A percentile compares a stretch with the other conserved stretches of the same genome.
These are phyloP conservation scores for Agonum fuliginosum DNA, from an alignment of 2,888 invertebrate species.

Conservation along the genomic window DNA sequence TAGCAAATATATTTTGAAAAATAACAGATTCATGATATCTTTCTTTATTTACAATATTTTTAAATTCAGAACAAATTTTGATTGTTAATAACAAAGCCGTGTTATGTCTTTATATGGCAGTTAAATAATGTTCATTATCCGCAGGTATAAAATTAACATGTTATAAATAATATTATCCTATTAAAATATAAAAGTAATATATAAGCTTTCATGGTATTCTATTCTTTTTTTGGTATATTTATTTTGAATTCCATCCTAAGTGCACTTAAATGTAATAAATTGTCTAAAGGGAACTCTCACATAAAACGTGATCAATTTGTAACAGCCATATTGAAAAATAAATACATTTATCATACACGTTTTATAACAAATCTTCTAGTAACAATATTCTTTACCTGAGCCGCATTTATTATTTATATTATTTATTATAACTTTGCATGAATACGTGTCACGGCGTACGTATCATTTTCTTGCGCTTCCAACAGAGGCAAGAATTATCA, in stretches of 20 bases:
- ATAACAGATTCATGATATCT: slow-evolving; percentile 20
- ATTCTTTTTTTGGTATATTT: slow-evolving; percentile 59
- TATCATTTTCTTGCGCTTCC: slow-evolving; percentile 38
- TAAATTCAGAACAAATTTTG: slow-evolving; percentile 23
- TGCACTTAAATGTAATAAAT: slow-evolving; percentile 67
- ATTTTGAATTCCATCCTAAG: slow-evolving; percentile 62
- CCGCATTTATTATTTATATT: slow-evolving; percentile 44
- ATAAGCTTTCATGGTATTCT: slow-evolving; percentile 58
- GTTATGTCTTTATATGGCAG: slow-evolving; percentile 53
- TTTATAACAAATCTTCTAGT: slow-evolving; percentile 48
- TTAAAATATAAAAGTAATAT: slow-evolving; percentile 60
- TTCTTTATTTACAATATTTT: slow-evolving; percentile 30
- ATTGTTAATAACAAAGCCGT: slow-evolving; percentile 20
- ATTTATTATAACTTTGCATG: slow-evolving; percentile 45
- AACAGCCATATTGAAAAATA: slow-evolving; percentile 59
- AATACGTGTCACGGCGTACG: slow-evolving; percentile 22
- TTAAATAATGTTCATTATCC: slow-evolving; percentile 43
- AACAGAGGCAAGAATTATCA: slow-evolving; percentile 57
- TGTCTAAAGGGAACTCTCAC: slow-evolving; percentile 61
- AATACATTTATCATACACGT: slow-evolving; percentile 55
- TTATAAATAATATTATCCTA: slow-evolving; percentile 56
- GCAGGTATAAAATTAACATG: slow-evolving; percentile 56
- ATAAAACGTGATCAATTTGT: slow-evolving; percentile 59
- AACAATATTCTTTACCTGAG: slow-evolving; percentile 40
- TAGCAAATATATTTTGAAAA: slow-evolving; percentile 41